Evolutionary conservation across 1,140 invertebrate genomes (phyloP).

Genomic region (Oncopeltus fasciatus): DNA sequence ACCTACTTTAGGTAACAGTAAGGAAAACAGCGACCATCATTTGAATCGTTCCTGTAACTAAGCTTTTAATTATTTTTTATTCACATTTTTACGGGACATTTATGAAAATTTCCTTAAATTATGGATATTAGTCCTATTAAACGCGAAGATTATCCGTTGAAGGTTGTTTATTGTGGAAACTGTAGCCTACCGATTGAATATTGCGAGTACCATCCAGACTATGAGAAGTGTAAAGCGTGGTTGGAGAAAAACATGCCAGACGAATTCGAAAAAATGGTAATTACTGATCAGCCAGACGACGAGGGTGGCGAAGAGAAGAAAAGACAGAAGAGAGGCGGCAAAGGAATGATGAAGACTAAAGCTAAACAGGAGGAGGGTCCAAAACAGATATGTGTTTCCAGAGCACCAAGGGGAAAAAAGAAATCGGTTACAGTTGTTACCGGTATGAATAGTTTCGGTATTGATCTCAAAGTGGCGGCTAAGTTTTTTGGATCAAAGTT

Average conservation of each 20-base stretch:
- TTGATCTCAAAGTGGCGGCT: constrained; percentile 93
- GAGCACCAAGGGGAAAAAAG: constrained; percentile 92
- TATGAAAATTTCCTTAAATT: too few species aligned
- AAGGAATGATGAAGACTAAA: constrained; percentile 52
- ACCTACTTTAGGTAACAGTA: too few species aligned
- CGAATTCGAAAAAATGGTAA: constrained; percentile 70
- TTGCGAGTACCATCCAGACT: constrained; percentile 95
- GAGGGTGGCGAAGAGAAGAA: constrained; percentile 72
- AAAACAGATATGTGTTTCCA: constrained; percentile 55
- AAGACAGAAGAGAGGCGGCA: constrained; percentile 65
- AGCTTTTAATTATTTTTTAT: too few species aligned
- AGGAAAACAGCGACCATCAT: too few species aligned
- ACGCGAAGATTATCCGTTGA: constrained; percentile 58
- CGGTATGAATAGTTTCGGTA: constrained; percentile 80
- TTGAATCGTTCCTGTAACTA: too few species aligned
- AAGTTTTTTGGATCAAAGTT: constrained; percentile 97
- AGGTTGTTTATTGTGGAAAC: constrained; percentile 85
- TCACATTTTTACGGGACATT: too few species aligned
- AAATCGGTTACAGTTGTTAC: constrained; percentile 91
- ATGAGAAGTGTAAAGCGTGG: constrained; percentile 96
- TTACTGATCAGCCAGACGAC: constrained; percentile 29
- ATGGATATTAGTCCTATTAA: background rate
- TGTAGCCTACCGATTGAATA: constrained; percentile 92
- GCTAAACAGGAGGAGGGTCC: constrained; percentile 54
- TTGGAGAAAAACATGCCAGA: constrained; percentile 83